Evolutionary conservation across 1,140 invertebrate genomes (phyloP).

Genomic region (Drosophila kikkawai): DNA sequence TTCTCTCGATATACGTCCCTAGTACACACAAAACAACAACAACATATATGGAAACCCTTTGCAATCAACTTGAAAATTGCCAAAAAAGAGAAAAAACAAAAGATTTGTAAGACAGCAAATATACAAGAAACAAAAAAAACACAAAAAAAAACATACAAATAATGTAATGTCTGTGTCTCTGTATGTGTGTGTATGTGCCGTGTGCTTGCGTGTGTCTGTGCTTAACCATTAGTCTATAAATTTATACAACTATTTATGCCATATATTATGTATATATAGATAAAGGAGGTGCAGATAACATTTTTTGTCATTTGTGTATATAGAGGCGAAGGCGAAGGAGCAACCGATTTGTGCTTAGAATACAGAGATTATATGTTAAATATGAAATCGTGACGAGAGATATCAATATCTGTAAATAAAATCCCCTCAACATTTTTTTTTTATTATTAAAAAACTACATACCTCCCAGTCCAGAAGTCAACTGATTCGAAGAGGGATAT

Average conservation of each 20-base stretch:
- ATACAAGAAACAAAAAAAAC: neutral
- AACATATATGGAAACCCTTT: constrained; percentile 42
- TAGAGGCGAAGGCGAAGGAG: constrained; percentile 15
- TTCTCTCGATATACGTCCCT: neutral
- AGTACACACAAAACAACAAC: constrained; percentile 4
- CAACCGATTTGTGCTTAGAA: constrained; percentile 28
- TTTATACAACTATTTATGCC: constrained; percentile 49
- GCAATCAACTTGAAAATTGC: constrained; percentile 65
- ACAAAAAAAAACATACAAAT: neutral
- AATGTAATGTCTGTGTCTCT: constrained; percentile 18
- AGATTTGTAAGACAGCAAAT: constrained; percentile 32
- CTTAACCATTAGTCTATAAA: constrained; percentile 35
- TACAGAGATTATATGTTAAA: constrained; percentile 31
- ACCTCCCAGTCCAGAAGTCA: constrained; percentile 5
- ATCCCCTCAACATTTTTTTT: neutral
- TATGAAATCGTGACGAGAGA: constrained; percentile 1
- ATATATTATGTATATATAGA: constrained; percentile 40
- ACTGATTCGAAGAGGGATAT: constrained; percentile 1
- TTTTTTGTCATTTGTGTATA: constrained; percentile 39
- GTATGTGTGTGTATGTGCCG: constrained; percentile 15
- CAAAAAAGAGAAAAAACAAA: constrained; percentile 23
- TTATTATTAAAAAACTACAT: neutral
- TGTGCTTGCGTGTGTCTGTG: constrained; percentile 32
- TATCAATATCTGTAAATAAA: constrained; percentile 14
- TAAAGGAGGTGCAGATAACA: constrained; percentile 39